Conservation (phyloP, 2,113 vertebrate genomes). For the Psammodynastes pulverulentus region DNA sequence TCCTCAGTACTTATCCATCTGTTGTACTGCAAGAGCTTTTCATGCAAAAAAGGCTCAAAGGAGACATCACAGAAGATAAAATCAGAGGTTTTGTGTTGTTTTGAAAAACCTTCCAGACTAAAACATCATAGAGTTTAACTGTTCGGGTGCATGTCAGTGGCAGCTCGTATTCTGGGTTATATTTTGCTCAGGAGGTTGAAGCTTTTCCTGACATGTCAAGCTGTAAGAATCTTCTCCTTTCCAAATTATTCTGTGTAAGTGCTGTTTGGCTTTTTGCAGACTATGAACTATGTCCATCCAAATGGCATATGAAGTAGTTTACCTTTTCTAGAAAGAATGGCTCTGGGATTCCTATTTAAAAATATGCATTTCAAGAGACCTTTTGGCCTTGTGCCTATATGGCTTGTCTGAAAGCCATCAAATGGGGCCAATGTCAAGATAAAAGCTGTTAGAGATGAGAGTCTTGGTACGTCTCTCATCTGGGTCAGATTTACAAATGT, state of each 20-base stretch:
- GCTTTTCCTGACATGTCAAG: background rate
- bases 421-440: background rate
- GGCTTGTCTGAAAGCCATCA: background rate
- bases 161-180: background rate
- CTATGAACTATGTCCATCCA: background rate
- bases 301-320: background rate
- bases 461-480: background rate
- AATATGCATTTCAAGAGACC: background rate
- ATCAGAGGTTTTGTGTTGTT: background rate
- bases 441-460: background rate
- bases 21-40: background rate
- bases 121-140: background rate
- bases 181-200: background rate
- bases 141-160: too few relatives aligned
- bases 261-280: background rate
- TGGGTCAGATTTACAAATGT: background rate
- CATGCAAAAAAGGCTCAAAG: background rate
- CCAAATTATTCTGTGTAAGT: background rate
- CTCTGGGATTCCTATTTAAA: background rate
- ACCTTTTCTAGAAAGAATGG: background rate
- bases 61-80: background rate
- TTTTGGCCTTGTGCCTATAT: background rate
- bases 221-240: background rate
- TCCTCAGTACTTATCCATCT: conserved; percentile 21
- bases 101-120: background rate